phyloP scores from a whole-genome alignment of 2,113 vertebrate genomes.

The Tor tambroides region DNA sequence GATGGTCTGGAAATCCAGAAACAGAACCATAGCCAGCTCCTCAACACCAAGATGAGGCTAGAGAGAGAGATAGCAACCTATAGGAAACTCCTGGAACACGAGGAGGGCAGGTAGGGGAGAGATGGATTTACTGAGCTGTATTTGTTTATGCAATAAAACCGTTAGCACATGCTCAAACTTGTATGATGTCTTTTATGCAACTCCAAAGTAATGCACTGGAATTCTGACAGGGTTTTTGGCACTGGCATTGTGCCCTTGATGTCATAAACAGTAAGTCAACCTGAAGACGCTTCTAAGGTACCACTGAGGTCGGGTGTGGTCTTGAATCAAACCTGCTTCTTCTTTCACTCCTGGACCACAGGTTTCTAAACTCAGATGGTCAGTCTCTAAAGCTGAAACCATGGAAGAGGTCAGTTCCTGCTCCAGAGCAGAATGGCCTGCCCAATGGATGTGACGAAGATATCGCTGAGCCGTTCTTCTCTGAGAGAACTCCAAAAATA shows the following conservation, averaged over 20 bases:
- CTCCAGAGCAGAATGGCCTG: constrained; percentile 61
- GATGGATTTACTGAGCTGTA: background rate
- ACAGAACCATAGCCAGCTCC: constrained; percentile 85
- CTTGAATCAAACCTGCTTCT: background rate
- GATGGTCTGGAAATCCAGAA: constrained; percentile 85
- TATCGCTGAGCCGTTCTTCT: constrained; percentile 49
- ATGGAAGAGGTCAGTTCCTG: constrained; percentile 58
- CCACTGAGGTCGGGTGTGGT: background rate
- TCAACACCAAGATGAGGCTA: constrained; percentile 95
- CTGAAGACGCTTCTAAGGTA: background rate
- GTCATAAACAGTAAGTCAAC: background rate
- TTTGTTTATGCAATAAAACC: background rate
- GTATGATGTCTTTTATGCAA: background rate
- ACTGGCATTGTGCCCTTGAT: background rate
- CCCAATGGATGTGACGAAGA: constrained; percentile 39
- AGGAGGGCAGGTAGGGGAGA: constrained; percentile 86
- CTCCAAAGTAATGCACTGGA: background rate
- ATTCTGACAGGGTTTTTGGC: background rate
- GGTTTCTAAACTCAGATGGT: constrained; percentile 62
- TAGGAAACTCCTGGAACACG: constrained; percentile 87
- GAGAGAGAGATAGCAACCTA: constrained; percentile 93
- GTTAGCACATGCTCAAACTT: constrained; percentile 16
- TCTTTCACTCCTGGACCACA: constrained; percentile 29
- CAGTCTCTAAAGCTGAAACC: constrained; percentile 56
- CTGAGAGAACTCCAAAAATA: constrained; percentile 61